Conservation (phyloP, 2,888 invertebrate genomes). For the Oscheius onirici region DNA sequence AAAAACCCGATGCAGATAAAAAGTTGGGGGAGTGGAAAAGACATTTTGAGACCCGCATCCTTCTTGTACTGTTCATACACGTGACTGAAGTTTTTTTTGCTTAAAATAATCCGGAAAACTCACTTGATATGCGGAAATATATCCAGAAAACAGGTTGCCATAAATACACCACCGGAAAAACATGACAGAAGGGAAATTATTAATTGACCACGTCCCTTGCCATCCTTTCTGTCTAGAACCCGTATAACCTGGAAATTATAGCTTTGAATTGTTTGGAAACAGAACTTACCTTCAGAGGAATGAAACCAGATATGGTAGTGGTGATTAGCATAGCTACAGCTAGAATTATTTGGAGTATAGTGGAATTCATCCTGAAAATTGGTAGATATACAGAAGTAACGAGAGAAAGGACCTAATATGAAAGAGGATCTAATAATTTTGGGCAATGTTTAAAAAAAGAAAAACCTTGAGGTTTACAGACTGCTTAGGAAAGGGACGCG, state of each 20-base stretch:
- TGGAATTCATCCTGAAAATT: slow-evolving; percentile 17
- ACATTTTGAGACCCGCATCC: slow-evolving; percentile 30
- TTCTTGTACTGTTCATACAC: slow-evolving; percentile 42
- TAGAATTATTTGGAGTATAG: neutral
- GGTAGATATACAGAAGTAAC: neutral
- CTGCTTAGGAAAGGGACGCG: too few relatives aligned
- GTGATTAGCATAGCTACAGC: slow-evolving; percentile 18
- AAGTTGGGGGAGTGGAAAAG: slow-evolving; percentile 66
- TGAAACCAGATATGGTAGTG: slow-evolving; percentile 16
- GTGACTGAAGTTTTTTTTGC: slow-evolving; percentile 36
- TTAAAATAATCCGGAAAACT: slow-evolving; percentile 11
- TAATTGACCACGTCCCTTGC: slow-evolving; percentile 5
- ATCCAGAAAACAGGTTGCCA: slow-evolving; percentile 68
- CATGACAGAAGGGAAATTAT: slow-evolving; percentile 42
- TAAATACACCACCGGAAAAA: slow-evolving; percentile 61
- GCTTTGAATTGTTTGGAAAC: neutral
- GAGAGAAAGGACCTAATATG: too few relatives aligned
- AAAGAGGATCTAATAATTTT: too few relatives aligned
- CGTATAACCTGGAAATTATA: slow-evolving; percentile 1
- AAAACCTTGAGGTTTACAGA: too few relatives aligned
- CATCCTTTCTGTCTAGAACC: neutral
- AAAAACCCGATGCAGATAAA: slow-evolving; percentile 69
- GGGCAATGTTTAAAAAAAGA: too few relatives aligned
- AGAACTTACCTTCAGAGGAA: slow-evolving; percentile 10
- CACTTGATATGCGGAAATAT: slow-evolving; percentile 67